phyloP scores from a whole-genome alignment of 2,888 invertebrate species.

The Atrina japonica region DNA sequence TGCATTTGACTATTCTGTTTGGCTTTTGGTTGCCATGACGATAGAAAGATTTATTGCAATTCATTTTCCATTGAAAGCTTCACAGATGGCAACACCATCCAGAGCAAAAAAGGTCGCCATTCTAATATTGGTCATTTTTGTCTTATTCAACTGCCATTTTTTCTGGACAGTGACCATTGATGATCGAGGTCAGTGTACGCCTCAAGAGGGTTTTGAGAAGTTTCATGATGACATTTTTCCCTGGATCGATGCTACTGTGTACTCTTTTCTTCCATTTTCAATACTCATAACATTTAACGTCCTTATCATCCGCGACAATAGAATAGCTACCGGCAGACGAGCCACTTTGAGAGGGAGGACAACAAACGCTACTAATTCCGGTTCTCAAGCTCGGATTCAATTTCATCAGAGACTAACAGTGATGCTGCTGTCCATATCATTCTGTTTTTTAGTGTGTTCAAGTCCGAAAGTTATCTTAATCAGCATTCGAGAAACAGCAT shows the following conservation, averaged over 20 bases:
- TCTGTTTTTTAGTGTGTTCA: conserved; percentile 66
- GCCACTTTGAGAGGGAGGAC: conserved; percentile 36
- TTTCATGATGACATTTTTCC: conserved; percentile 67
- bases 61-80: conserved; percentile 65
- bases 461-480: conserved; percentile 68
- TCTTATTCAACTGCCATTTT: conserved; percentile 63
- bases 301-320: conserved; percentile 62
- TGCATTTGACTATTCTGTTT: conserved; percentile 65
- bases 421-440: conserved; percentile 67
- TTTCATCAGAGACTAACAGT: conserved; percentile 58
- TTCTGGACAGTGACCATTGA: conserved; percentile 61
- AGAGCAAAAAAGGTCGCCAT: conserved; percentile 55
- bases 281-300: conserved; percentile 67
- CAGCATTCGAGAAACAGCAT: conserved; percentile 58
- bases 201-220: conserved; percentile 50
- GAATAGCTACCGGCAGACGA: conserved; percentile 46
- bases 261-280: conserved; percentile 70
- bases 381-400: conserved; percentile 13
- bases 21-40: conserved; percentile 75
- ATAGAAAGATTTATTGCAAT: conserved; percentile 71
- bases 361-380: conserved; percentile 24
- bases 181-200: conserved; percentile 48
- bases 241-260: conserved; percentile 71
- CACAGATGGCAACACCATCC: conserved; percentile 56
- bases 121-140: conserved; percentile 46